Percentiles rank a stretch among this genome's conserved stretches.
Evolutionary conservation across 2,113 vertebrate genomes (phyloP).

Genomic region (Sander lucioperca): DNA sequence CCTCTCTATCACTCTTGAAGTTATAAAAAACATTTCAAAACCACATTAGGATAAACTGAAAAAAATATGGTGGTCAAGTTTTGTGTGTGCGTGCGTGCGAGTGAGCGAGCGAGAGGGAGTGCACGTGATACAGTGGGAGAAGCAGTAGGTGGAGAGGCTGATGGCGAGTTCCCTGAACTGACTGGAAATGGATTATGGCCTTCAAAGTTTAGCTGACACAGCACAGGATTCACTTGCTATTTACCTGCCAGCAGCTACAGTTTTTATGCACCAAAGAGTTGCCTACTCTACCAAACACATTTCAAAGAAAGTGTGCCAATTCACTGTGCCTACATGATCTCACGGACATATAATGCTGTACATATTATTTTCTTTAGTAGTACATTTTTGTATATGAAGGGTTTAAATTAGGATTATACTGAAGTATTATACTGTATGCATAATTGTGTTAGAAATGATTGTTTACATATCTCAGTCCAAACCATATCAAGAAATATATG

Average conservation of each 20-base stretch:
- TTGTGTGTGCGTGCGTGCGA: too few species aligned
- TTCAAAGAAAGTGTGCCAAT: slow-evolving; percentile 34
- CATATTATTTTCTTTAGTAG: slow-evolving; percentile 38
- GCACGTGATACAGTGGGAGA: neutral
- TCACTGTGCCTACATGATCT: slow-evolving; percentile 42
- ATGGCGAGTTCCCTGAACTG: neutral
- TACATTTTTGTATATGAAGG: slow-evolving; percentile 46
- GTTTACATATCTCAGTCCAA: slow-evolving; percentile 70
- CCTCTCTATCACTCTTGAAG: neutral
- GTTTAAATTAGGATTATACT: slow-evolving; percentile 40
- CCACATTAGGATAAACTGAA: neutral
- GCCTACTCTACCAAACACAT: slow-evolving; percentile 70
- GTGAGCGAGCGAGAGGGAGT: neutral
- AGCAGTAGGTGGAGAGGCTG: neutral
- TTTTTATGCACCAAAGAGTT: slow-evolving; percentile 72
- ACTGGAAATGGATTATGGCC: slow-evolving; percentile 12
- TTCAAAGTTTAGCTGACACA: neutral
- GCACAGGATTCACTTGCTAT: neutral
- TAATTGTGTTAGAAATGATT: slow-evolving; percentile 40
- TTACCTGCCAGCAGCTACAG: slow-evolving; percentile 13
- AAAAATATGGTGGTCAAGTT: neutral
- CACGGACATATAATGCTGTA: slow-evolving; percentile 29
- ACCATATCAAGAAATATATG: slow-evolving; percentile 56
- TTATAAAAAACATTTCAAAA: neutral
- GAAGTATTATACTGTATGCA: slow-evolving; percentile 33